Base-by-base conservation (phyloP, 2,888 invertebrate genomes). In the Allophyes oxyacanthae region DNA sequence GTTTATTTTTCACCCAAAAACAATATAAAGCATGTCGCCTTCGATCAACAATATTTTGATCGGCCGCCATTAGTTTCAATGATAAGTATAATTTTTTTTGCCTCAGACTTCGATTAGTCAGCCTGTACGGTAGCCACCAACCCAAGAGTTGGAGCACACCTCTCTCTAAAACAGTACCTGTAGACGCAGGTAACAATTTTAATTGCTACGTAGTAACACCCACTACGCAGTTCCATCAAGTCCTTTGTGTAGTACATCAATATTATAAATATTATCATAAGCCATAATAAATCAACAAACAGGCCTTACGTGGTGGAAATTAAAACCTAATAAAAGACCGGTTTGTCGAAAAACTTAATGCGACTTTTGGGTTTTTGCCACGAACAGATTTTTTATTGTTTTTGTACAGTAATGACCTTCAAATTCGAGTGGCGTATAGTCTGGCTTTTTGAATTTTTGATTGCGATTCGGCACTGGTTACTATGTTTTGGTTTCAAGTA, bases 291-390 rank as follows among this genome's bases (percentile, higher is more conserved):
- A 53, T 65, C 43, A 50, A 61, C 43, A 45, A 42, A 32, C 48
- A 8, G 10, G 38, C 32, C 11, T 38, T 42, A 36, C 11, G 38
- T 33, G 15, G 15, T 58, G 49, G 34, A 68, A 64, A 68, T 57
- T 46, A 59, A 72, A 71, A 36, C 54, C 32, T 33, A 64, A 64
- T 56, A 63, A 44, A 53, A 63, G 1, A 68, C 75, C 48, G 63
- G 73, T 73, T 63, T 52, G 34, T 45, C 34, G 15, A 56, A 68
- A 74, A 68, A 59, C 34, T n/a, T 61, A 55, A 60, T 56, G 50
- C 32, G 36, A 42, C 28, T 72, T 74, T 74, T 69, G 73, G 72
- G 75, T 68, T 74, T 73, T 72, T 72, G 69, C 72, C 45, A 4
- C 51, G 13, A 57, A 41, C 48, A n/a, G 37, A 13, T 34, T 51